Conservation (phyloP, 2,113 vertebrate species). For the Eublepharis macularius region DNA sequence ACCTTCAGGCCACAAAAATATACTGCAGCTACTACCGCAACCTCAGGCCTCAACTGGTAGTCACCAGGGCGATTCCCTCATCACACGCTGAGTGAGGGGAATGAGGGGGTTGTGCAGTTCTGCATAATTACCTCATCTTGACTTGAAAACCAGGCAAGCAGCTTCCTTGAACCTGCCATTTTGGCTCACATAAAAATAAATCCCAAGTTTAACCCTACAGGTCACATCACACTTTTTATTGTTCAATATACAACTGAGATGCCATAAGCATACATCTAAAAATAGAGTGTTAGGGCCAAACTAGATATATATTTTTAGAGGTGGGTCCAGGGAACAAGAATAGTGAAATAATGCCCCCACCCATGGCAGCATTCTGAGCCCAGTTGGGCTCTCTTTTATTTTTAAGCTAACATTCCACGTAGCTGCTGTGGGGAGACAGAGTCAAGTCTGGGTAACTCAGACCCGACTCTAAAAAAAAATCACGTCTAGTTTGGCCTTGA, state of each 20-base stretch:
- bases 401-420: too few relatives aligned
- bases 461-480: too few relatives aligned
- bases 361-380: too few relatives aligned
- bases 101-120: not conserved
- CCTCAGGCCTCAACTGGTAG: slow-evolving; percentile 2
- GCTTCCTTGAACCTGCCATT: not conserved
- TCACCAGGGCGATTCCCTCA: not conserved
- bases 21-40: not conserved
- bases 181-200: not conserved
- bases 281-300: not conserved
- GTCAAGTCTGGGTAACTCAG: too few relatives aligned
- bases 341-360: too few relatives aligned
- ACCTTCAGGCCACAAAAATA: slow-evolving; percentile 13
- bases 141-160: not conserved
- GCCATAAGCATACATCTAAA: not conserved
- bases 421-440: too few relatives aligned
- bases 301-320: too few relatives aligned
- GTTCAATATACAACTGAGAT: not conserved
- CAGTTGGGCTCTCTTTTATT: too few relatives aligned
- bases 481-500: too few relatives aligned
- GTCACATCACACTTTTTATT: not conserved
- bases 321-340: too few relatives aligned
- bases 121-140: not conserved
- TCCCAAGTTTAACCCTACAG: not conserved
- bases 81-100: not conserved